phyloP scores from a whole-genome alignment of 2,888 invertebrate species.

The Rhopalosiphum nymphaeae region DNA sequence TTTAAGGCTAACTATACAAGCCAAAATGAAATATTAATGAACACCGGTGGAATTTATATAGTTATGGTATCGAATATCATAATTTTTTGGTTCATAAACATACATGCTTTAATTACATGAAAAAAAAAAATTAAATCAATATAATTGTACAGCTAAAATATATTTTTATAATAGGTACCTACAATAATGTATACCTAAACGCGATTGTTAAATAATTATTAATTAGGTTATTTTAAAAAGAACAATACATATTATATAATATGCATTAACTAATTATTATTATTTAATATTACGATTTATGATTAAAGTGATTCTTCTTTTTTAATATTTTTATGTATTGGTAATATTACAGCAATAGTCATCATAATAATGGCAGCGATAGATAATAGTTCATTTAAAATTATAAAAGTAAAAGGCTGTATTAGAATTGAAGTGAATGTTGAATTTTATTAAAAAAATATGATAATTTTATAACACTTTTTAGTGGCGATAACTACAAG shows the following conservation, averaged over 20 bases:
- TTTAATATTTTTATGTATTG: background rate
- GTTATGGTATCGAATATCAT: background rate
- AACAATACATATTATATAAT: background rate
- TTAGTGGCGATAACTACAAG: background rate
- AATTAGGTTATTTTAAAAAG: background rate
- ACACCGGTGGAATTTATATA: background rate
- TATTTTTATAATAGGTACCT: background rate
- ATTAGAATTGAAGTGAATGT: background rate
- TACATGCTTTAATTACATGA: background rate
- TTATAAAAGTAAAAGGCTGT: background rate
- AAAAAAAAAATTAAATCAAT: background rate
- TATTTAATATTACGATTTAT: background rate
- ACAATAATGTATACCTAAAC: background rate
- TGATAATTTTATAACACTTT: background rate
- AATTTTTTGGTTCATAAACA: background rate
- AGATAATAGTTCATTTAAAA: background rate
- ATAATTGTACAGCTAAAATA: background rate
- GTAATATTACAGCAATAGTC: background rate
- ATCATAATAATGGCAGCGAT: background rate
- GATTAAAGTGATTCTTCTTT: background rate
- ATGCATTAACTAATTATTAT: background rate
- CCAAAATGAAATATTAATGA: conserved; percentile 23
- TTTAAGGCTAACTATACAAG: background rate
- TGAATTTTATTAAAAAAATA: background rate
- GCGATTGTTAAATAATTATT: background rate